These are phyloP conservation scores for Sussaba pulchella DNA, from an alignment of 2,888 invertebrate species.

Conservation along the genomic window DNA sequence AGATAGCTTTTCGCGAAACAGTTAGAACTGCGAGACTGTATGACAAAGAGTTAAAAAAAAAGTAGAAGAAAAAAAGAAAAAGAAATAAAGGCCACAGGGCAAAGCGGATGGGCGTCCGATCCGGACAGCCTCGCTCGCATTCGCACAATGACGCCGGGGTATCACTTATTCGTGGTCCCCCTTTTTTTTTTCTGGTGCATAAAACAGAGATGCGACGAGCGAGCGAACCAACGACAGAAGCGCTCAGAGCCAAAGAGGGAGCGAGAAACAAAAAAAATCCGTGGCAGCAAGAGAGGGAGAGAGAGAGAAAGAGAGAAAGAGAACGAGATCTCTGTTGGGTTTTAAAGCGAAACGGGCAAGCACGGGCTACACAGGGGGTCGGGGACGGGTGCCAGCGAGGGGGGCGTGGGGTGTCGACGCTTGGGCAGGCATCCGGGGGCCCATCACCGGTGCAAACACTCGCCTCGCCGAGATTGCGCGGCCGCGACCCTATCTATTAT, in stretches of 20 bases:
- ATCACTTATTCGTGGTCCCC: conserved; percentile 83
- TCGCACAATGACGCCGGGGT: conserved; percentile 76
- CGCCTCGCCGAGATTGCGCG: conserved; percentile 82
- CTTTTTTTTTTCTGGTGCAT: conserved; percentile 78
- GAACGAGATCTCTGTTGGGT: conserved; percentile 54
- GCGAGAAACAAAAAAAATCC: conserved; percentile 13
- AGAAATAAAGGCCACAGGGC: conserved; percentile 3
- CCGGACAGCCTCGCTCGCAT: conserved; percentile 22
- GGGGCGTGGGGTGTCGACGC: conserved; percentile 47
- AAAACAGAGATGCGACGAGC: conserved; percentile 70
- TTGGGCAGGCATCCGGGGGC: conserved; percentile 69
- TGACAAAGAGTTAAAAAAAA: conserved; percentile 43
- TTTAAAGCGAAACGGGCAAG: conserved; percentile 60
- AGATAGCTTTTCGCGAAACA: no score
- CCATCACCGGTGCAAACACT: conserved; percentile 84
- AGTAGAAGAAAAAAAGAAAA: no score
- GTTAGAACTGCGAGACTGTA: neutral
- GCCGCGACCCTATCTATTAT: conserved; percentile 83
- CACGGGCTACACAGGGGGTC: conserved; percentile 53
- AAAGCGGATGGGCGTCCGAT: conserved; percentile 9
- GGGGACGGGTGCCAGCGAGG: conserved; percentile 27
- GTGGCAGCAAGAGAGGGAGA: conserved; percentile 22
- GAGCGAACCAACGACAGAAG: conserved; percentile 17
- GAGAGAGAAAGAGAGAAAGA: conserved; percentile 29
- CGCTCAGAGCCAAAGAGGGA: neutral